These are phyloP conservation scores for Centruroides vittatus DNA, from an alignment of 1,140 invertebrate species.

Conservation along the genomic window DNA sequence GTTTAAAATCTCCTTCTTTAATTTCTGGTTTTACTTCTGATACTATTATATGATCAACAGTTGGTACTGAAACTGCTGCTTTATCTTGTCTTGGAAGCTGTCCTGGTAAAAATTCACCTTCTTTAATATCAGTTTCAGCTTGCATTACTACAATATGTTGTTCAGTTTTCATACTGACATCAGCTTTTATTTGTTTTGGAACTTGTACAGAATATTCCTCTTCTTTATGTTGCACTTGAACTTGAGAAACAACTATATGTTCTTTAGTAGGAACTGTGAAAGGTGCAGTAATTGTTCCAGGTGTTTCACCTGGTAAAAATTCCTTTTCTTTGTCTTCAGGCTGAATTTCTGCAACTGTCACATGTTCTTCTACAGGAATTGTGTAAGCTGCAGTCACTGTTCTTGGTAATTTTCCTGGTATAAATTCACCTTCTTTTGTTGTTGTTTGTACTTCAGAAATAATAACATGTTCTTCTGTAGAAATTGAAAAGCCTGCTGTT, in stretches of 20 bases:
- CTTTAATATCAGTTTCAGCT: constrained; percentile 10
- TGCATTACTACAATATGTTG: constrained; percentile 14
- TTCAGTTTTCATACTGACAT: constrained; percentile 9
- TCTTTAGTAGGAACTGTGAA: constrained; percentile 11
- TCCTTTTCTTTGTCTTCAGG: constrained; percentile 10
- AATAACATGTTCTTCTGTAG: constrained; percentile 16
- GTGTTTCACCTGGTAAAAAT: constrained; percentile 1
- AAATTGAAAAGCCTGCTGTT: constrained; percentile 4
- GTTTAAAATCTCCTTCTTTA: constrained; percentile 8
- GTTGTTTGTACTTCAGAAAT: constrained; percentile 15
- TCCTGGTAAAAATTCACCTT: constrained; percentile 4
- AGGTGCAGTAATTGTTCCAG: constrained; percentile 8
- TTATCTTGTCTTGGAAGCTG: neutral
- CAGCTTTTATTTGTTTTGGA: constrained; percentile 7
- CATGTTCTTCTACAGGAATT: constrained; percentile 12
- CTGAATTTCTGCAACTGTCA: constrained; percentile 14
- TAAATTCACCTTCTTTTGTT: constrained; percentile 14
- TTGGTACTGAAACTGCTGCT: neutral
- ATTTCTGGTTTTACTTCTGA: constrained; percentile 14
- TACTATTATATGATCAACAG: constrained; percentile 13
- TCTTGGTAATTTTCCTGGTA: constrained; percentile 5
- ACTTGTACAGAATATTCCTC: neutral
- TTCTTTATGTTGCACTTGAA: constrained; percentile 11
- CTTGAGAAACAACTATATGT: constrained; percentile 11
- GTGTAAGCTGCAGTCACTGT: constrained; percentile 13